phyloP scores from a whole-genome alignment of 2,888 invertebrate genomes.

The Limnephilus rhombicus region DNA sequence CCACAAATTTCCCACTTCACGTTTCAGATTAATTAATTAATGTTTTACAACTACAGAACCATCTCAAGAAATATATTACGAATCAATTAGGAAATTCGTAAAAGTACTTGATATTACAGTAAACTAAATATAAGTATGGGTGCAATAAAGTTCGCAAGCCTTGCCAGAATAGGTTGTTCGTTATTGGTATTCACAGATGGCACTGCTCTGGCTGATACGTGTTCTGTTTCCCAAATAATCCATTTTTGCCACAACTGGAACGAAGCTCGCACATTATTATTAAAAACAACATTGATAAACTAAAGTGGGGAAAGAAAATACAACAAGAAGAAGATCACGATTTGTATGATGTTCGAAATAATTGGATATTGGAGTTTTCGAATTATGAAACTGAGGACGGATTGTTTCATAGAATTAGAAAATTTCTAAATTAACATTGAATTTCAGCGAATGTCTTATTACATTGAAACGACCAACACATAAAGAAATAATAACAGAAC shows the following conservation, averaged over 20 bases:
- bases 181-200: slow-evolving; percentile 56
- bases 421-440: too few relatives aligned
- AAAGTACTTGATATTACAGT: not conserved
- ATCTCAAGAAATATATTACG: not conserved
- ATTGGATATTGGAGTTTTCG: not conserved
- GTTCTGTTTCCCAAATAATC: slow-evolving; percentile 45
- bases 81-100: not conserved
- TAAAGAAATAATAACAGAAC: too few relatives aligned
- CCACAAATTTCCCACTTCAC: too few relatives aligned
- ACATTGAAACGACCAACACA: too few relatives aligned
- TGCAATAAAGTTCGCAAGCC: not conserved
- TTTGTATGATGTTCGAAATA: not conserved
- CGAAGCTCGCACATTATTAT: slow-evolving; percentile 12
- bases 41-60: not conserved
- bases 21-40: too few relatives aligned
- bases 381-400: not conserved
- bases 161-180: slow-evolving; percentile 43
- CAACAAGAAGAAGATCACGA: slow-evolving; percentile 10
- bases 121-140: not conserved
- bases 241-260: not conserved
- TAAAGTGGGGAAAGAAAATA: slow-evolving; percentile 17
- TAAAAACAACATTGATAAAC: not conserved
- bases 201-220: slow-evolving; percentile 43
- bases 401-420: too few relatives aligned
- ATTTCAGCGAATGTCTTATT: too few relatives aligned